These are phyloP conservation scores for Perizoma affinitatum DNA, from an alignment of 2,888 invertebrate genomes.

Conservation along the genomic window DNA sequence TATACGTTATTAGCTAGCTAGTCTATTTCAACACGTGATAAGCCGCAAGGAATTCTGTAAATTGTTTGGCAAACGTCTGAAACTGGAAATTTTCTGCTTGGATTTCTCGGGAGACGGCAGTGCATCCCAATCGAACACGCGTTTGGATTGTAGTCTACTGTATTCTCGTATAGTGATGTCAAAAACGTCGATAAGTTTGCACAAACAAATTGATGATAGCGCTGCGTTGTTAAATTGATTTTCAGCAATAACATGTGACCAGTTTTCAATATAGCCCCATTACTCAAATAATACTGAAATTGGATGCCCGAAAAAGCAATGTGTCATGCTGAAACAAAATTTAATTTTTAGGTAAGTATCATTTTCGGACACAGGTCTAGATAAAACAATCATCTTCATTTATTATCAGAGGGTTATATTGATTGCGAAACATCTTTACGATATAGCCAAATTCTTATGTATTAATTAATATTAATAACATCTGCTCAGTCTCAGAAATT, in stretches of 20 bases:
- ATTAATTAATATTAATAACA: no score
- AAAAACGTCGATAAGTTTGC: conserved; percentile 15
- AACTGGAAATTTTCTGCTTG: conserved; percentile 23
- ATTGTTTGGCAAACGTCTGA: conserved; percentile 30
- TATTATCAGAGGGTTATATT: no score
- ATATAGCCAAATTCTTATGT: no score
- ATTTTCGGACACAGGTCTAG: no score
- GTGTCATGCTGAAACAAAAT: conserved; percentile 7
- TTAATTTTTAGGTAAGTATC: conserved; percentile 1
- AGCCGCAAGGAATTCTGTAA: conserved; percentile 19
- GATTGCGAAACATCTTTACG: no score
- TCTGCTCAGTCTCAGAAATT: no score
- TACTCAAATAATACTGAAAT: conserved; percentile 24
- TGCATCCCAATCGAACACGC: conserved; percentile 27
- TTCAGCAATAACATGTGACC: conserved; percentile 25
- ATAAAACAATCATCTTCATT: no score
- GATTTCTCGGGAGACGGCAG: conserved; percentile 28
- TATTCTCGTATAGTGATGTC: neutral
- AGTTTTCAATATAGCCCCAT: conserved; percentile 22
- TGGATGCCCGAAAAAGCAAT: conserved; percentile 17
- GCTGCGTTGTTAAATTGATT: conserved; percentile 20
- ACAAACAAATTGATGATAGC: conserved; percentile 21
- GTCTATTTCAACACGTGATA: conserved; percentile 1
- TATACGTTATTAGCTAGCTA: neutral
- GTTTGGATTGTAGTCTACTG: conserved; percentile 2